Evolutionary conservation across 2,888 invertebrate genomes (phyloP).

Genomic region (Cataglyphis rosenhaueri): DNA sequence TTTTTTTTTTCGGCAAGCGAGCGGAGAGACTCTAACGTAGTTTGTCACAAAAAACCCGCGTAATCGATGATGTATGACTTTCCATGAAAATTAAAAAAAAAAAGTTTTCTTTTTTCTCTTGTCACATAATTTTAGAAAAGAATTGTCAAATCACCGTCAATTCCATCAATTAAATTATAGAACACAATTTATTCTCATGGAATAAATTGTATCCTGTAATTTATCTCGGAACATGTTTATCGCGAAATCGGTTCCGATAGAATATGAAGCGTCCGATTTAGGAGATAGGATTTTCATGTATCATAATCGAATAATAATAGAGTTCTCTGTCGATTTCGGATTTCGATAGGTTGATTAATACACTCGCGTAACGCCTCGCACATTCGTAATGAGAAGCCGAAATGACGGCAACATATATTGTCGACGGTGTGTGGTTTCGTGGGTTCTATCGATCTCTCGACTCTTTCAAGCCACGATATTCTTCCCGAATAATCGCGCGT

Average conservation of each 20-base stretch:
- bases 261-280: neutral
- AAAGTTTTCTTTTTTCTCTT: neutral
- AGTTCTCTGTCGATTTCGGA: neutral
- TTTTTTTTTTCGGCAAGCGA: neutral
- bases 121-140: neutral
- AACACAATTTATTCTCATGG: neutral
- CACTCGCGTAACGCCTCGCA: conserved; percentile 3
- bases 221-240: neutral
- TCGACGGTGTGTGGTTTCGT: conserved; percentile 1
- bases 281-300: neutral
- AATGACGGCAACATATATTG: neutral
- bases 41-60: neutral
- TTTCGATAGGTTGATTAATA: conserved; percentile 30
- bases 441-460: conserved; percentile 1
- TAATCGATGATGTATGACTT: conserved; percentile 4
- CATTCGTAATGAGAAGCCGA: conserved; percentile 33
- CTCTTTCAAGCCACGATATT: neutral
- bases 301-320: conserved; percentile 17
- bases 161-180: too few species aligned
- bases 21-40: neutral
- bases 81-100: neutral
- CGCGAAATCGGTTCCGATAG: neutral
- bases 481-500: conserved; percentile 22
- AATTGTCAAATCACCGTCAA: neutral
- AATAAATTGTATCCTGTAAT: neutral